Percentiles rank a stretch among this genome's conserved stretches.
These are phyloP conservation scores for Ostrea edulis DNA, from an alignment of 1,140 invertebrate species.

Conservation along the genomic window DNA sequence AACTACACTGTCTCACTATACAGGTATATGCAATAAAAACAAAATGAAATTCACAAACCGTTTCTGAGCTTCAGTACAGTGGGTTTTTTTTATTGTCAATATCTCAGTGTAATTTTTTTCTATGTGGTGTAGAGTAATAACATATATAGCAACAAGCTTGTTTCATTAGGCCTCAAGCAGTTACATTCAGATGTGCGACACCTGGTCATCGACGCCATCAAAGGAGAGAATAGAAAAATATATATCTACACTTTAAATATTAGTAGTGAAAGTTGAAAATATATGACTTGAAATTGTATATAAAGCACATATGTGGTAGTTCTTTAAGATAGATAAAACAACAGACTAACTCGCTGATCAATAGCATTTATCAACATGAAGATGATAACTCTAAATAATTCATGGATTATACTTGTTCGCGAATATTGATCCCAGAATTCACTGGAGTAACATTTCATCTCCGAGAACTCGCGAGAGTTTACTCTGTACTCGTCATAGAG, in stretches of 20 bases:
- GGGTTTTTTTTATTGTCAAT: too few relatives aligned
- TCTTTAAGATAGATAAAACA: not conserved
- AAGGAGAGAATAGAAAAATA: not conserved
- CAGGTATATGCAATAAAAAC: too few relatives aligned
- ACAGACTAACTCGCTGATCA: not conserved
- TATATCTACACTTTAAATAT: too few relatives aligned
- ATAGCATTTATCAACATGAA: not conserved
- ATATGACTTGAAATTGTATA: too few relatives aligned
- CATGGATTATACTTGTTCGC: conserved; percentile 4
- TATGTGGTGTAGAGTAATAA: too few relatives aligned
- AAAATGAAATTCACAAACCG: too few relatives aligned
- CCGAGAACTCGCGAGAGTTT: not conserved
- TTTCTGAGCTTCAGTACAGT: too few relatives aligned
- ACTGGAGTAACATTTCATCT: not conserved
- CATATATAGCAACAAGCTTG: too few relatives aligned
- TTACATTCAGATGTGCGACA: not conserved
- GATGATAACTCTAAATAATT: conserved; percentile 30
- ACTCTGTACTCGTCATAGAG: not conserved
- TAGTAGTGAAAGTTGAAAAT: too few relatives aligned
- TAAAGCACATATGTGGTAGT: too few relatives aligned
- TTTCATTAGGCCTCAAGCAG: not conserved
- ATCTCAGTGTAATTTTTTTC: too few relatives aligned
- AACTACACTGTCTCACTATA: too few relatives aligned
- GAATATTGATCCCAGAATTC: not conserved
- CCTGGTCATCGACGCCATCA: not conserved